A percentile compares a stretch with the other conserved stretches of the same genome.
These are phyloP conservation scores for Sinocyclocheilus grahami DNA, from an alignment of 2,113 vertebrate genomes.

Conservation along the genomic window DNA sequence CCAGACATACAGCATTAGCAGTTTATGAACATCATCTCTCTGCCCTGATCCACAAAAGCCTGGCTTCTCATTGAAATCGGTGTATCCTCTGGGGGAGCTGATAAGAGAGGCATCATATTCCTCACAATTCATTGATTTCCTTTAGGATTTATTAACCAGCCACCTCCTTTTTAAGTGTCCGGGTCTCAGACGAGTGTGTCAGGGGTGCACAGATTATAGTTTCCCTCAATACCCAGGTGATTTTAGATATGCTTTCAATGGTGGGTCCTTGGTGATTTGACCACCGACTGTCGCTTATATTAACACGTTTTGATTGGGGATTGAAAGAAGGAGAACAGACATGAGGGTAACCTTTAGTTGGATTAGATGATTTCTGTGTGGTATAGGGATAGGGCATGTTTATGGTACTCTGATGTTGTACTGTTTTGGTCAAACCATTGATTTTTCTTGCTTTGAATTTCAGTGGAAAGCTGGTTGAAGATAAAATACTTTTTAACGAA, in stretches of 20 bases:
- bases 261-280: neutral
- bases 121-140: slow-evolving; percentile 32
- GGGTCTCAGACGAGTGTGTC: neutral
- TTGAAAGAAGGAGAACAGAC: neutral
- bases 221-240: neutral
- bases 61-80: slow-evolving; percentile 9
- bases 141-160: slow-evolving; percentile 23
- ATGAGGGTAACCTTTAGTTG: slow-evolving; percentile 30
- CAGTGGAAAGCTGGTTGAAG: slow-evolving; percentile 44
- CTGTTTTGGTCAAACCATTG: slow-evolving; percentile 21
- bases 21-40: slow-evolving; percentile 30
- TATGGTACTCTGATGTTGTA: neutral
- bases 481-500: slow-evolving; percentile 42
- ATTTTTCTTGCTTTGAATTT: slow-evolving; percentile 24
- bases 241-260: neutral
- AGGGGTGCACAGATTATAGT: neutral
- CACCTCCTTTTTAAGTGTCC: neutral
- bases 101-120: slow-evolving; percentile 41
- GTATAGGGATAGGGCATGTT: neutral
- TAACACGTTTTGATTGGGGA: slow-evolving; percentile 16
- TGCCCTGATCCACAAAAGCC: neutral
- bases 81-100: slow-evolving; percentile 41
- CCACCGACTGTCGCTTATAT: neutral
- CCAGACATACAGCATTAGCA: slow-evolving; percentile 37
- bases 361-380: slow-evolving; percentile 24